Base-by-base conservation (phyloP, 2,888 invertebrate species). In the Osmoderma eremita region DNA sequence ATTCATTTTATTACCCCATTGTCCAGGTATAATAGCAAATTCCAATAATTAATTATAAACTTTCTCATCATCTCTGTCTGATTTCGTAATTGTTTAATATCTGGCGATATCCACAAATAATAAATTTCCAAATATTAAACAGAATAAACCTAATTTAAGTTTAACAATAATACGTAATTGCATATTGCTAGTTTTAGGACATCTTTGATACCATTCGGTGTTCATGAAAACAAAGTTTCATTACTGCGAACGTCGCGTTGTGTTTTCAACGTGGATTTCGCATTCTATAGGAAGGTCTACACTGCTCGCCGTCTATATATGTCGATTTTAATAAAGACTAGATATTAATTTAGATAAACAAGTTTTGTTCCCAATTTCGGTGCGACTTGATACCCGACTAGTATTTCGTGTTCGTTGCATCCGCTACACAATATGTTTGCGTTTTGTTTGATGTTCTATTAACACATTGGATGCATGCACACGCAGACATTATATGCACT, bases 301-400 rank as follows among this genome's bases (percentile, higher is more conserved):
- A 36, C 17, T 13, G 42, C 13, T 42, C 42, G 42, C 53, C 6
- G 36, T 12, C 38, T 24, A 15, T 30, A 10, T 10, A 36, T n/a
- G n/a, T n/a, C n/a, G 15, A 13, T 36, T 53, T 53, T 36, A 53
- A 53, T 53, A 53, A 36, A 51, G 53, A 36, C 36, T 5, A 53
- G 53, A 53, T 53, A 53, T 53, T 53, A 53, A 53, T 53, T 53
- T 53, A 53, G 51, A 53, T 53, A 53, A 53, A 53, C 38, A 53
- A 53, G 15, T 36, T 51, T 30, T 8, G 22, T 30, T 3, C 22
- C 13, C 17, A 15, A 17, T 30, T 53, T 15, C 12, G 36, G n/a
- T 13, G 10, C 36, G 24, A 38, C 15, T 24, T 30, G 51, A 30
- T 15, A 13, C 3, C 3, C 24, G 24, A 24, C 24, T 4, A 5